Evolutionary conservation across 2,113 vertebrate genomes (phyloP).

Genomic region (Crocuta crocuta): DNA sequence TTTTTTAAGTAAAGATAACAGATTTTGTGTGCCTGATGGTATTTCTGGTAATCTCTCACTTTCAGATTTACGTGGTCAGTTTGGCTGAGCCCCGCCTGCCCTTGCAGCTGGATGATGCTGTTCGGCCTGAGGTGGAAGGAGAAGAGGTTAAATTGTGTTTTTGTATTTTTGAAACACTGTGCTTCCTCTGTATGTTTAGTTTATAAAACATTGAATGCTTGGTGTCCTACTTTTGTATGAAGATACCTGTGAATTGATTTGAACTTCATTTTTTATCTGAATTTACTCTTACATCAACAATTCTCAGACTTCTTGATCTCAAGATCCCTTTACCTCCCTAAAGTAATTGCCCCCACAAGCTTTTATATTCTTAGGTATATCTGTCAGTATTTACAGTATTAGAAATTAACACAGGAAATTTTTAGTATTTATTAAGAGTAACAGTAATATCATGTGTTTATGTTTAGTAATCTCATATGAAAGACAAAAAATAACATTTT

Average conservation of each 20-base stretch:
- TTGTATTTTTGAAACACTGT: slow-evolving; percentile 50
- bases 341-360: slow-evolving; percentile 43
- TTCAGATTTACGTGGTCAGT: slow-evolving; percentile 97
- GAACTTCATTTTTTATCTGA: slow-evolving; percentile 42
- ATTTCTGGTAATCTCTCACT: slow-evolving; percentile 83
- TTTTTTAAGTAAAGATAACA: slow-evolving; percentile 69
- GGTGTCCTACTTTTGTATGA: neutral
- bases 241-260: neutral
- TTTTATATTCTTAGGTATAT: slow-evolving; percentile 8
- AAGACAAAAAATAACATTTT: slow-evolving; percentile 26
- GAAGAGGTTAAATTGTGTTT: slow-evolving; percentile 93
- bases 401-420: neutral
- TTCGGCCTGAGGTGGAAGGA: slow-evolving; percentile 95
- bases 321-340: slow-evolving; percentile 15
- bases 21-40: slow-evolving; percentile 70
- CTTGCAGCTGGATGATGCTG: slow-evolving; percentile 96
- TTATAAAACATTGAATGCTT: slow-evolving; percentile 9
- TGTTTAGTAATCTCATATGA: neutral
- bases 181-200: slow-evolving; percentile 45
- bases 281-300: neutral
- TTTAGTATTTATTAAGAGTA: neutral
- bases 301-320: slow-evolving; percentile 25
- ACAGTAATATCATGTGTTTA: neutral
- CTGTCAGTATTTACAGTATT: neutral
- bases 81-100: slow-evolving; percentile 95